A percentile compares a stretch with the other conserved stretches of the same genome.
phyloP scores from a whole-genome alignment of 1,140 invertebrate genomes.

The Drosophila kanapiae region DNA sequence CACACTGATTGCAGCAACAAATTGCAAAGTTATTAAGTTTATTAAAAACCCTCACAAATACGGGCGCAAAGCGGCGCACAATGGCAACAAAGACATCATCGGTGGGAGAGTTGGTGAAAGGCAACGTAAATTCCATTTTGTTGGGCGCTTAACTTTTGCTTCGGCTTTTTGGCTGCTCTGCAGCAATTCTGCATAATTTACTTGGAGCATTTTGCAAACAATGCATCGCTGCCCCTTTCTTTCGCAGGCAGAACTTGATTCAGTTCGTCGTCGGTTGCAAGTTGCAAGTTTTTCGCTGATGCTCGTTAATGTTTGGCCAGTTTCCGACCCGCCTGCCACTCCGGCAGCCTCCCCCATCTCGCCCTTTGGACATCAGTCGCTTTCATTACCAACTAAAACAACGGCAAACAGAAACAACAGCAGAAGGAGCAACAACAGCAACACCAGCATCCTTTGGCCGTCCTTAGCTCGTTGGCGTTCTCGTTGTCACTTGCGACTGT shows the following conservation, averaged over 20 bases:
- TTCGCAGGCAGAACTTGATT: constrained; percentile 32
- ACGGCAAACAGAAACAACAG: constrained; percentile 44
- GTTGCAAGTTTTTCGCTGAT: constrained; percentile 78
- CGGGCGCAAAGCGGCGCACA: constrained; percentile 26
- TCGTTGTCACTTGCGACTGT: constrained; percentile 41
- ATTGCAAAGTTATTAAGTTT: constrained; percentile 82
- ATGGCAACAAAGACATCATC: constrained; percentile 53
- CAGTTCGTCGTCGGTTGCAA: constrained; percentile 40
- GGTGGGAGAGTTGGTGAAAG: constrained; percentile 34
- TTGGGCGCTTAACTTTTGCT: constrained; percentile 74
- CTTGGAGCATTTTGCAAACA: constrained; percentile 76
- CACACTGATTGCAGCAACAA: constrained; percentile 76
- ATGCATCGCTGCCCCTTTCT: constrained; percentile 45
- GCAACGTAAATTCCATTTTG: constrained; percentile 68
- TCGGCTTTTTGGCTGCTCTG: constrained; percentile 24
- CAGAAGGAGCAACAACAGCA: constrained; percentile 24
- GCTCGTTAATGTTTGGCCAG: constrained; percentile 79
- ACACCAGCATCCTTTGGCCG: constrained; percentile 41
- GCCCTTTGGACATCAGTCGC: constrained; percentile 30
- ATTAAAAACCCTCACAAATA: constrained; percentile 64
- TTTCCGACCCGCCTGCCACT: constrained; percentile 22
- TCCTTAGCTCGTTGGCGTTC: constrained; percentile 42
- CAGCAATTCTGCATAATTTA: constrained; percentile 78
- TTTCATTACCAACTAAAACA: constrained; percentile 64
- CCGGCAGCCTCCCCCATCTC: background rate